Conservation (phyloP, 2,888 invertebrate species). For the Celastrina argiolus region DNA sequence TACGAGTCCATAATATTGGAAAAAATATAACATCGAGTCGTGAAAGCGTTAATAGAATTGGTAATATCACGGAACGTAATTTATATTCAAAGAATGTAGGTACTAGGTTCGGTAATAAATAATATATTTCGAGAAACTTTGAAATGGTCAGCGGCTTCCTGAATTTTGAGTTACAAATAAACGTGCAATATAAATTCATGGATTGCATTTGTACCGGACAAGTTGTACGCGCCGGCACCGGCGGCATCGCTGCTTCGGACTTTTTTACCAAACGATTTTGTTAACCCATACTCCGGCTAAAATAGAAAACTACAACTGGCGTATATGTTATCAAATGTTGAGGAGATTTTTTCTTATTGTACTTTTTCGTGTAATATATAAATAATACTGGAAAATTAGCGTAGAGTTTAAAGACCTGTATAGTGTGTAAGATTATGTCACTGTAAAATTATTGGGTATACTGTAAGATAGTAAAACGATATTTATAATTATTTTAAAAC, state of each 20-base stretch:
- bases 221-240: constrained; percentile 31
- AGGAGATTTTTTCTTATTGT: neutral
- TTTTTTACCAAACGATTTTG: constrained; percentile 12
- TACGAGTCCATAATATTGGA: neutral
- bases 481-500: no score
- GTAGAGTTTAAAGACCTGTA: no score
- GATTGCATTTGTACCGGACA: constrained; percentile 45
- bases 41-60: neutral
- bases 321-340: neutral
- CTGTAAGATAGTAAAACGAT: no score
- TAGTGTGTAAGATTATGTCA: no score
- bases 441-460: no score
- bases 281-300: neutral
- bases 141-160: constrained; percentile 12
- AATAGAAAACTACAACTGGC: neutral
- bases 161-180: constrained; percentile 67
- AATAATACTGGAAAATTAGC: neutral
- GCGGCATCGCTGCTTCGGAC: neutral
- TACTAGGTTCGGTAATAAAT: neutral
- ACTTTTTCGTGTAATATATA: neutral
- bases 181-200: constrained; percentile 73
- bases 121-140: constrained; percentile 18
- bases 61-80: neutral
- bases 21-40: neutral
- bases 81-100: neutral